Base-by-base conservation (phyloP, 2,797 vertebrate species). In the Sphaeramia orbicularis region DNA sequence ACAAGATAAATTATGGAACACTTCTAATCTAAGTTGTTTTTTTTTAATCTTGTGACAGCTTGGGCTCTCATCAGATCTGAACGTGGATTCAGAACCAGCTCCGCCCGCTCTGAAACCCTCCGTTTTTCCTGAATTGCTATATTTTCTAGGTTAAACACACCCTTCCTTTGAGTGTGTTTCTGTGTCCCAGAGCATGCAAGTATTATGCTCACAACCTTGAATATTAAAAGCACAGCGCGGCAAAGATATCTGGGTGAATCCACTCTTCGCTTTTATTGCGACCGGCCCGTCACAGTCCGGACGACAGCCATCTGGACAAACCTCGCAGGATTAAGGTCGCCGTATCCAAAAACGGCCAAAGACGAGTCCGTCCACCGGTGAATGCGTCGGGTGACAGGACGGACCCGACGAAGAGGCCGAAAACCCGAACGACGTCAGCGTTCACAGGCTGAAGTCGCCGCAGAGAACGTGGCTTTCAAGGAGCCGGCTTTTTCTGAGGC, bases 71-170 rank as follows among this genome's bases (percentile, higher is more conserved):
- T n/a, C n/a, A n/a, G n/a, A n/a, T n/a, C n/a, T n/a, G n/a, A n/a
- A n/a, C n/a, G n/a, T n/a, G n/a, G n/a, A n/a, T 62, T 27, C n/a
- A 50, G 36, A 57, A 71, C 75, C 81, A 68, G 45, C 84, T 57
- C 45, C 51, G 44, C 75, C 55, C 74, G 62, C 61, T 73, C 59
- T 66, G 19, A 78, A 76, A 78, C 40, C 61, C 37, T 42, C 42
- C 56, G 62, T 80, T 87, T 80, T n/a, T 43, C 71, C 75, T 51
- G 65, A 87, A 83, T 83, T 67, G 73, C 69, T 61, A 70, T 71
- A 60, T 87, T 86, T 89, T 86, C 75, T 82, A 74, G 79, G 65
- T 84, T 89, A 87, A 88, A 90, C 77, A 81, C 72, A 71, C 67
- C 51, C 83, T 71, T 73, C n/a, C n/a, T n/a, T n/a, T n/a, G 91